These are phyloP conservation scores for Scaptomyza graminum DNA, from an alignment of 1,140 invertebrate genomes.

Conservation along the genomic window DNA sequence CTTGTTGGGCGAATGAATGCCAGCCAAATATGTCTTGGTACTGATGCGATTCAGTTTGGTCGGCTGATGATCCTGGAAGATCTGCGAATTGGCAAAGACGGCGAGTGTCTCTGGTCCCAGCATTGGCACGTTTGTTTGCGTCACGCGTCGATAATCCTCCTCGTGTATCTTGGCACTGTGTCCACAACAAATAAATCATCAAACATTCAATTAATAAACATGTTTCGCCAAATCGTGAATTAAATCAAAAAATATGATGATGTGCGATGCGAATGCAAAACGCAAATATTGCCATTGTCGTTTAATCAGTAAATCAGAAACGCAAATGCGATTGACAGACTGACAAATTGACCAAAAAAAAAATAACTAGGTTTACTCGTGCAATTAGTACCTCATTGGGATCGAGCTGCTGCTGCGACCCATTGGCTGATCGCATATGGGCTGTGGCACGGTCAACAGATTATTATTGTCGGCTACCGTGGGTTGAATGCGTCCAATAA, in stretches of 20 bases:
- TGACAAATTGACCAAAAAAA: conserved; percentile 9
- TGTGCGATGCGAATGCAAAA: conserved; percentile 30
- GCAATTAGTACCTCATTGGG: conserved; percentile 73
- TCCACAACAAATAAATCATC: conserved; percentile 6
- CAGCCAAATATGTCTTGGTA: conserved; percentile 74
- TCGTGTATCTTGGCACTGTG: conserved; percentile 81
- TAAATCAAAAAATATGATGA: conserved; percentile 2
- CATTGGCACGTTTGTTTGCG: conserved; percentile 80
- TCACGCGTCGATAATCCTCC: conserved; percentile 82
- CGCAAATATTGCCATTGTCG: conserved; percentile 24
- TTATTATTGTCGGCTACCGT: conserved; percentile 74
- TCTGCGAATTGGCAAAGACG: conserved; percentile 83
- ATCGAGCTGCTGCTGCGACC: conserved; percentile 60
- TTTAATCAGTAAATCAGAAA: conserved; percentile 43
- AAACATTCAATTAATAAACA: conserved; percentile 7
- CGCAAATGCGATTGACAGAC: background rate
- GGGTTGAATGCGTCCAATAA: conserved; percentile 71
- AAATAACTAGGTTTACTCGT: conserved; percentile 33
- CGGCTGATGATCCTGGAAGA: conserved; percentile 83
- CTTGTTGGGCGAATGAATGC: conserved; percentile 70
- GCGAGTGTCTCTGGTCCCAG: conserved; percentile 80
- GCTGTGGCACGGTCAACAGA: conserved; percentile 69
- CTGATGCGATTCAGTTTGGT: conserved; percentile 75
- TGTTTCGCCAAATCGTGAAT: background rate
- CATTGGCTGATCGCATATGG: conserved; percentile 77